phyloP scores from a whole-genome alignment of 2,797 vertebrate species.

The Neostethus bicornis region DNA sequence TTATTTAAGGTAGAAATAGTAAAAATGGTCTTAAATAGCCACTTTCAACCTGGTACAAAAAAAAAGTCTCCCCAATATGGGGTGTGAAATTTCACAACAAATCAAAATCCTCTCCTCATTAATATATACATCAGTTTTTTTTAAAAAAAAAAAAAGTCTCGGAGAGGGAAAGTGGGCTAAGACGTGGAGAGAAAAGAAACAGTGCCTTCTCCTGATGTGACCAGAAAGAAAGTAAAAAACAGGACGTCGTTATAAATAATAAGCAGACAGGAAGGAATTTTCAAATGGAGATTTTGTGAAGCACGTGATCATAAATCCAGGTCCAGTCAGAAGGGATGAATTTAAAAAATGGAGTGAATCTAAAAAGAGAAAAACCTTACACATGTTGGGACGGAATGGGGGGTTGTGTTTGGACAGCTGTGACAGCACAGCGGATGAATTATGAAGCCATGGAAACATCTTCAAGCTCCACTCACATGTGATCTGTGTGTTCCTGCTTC shows the following conservation, averaged over 20 bases:
- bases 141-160: no score
- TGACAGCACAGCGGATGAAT: slow-evolving; percentile 50
- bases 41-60: slow-evolving; percentile 22
- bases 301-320: slow-evolving; percentile 34
- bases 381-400: slow-evolving; percentile 27
- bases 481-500: slow-evolving; percentile 25
- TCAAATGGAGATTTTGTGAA: slow-evolving; percentile 30
- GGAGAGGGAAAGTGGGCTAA: slow-evolving; percentile 55
- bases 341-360: slow-evolving; percentile 20
- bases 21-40: slow-evolving; percentile 65
- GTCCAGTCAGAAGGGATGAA: slow-evolving; percentile 16
- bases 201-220: slow-evolving; percentile 72
- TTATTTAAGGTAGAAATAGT: slow-evolving; percentile 78
- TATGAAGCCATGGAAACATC: slow-evolving; percentile 35
- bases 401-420: slow-evolving; percentile 55
- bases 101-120: slow-evolving; percentile 74
- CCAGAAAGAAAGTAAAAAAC: slow-evolving; percentile 45
- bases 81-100: slow-evolving; percentile 78
- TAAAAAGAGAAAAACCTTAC: slow-evolving; percentile 32
- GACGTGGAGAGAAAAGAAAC: slow-evolving; percentile 36
- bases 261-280: slow-evolving; percentile 21
- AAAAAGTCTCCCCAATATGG: slow-evolving; percentile 84
- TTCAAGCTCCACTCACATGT: slow-evolving; percentile 26
- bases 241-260: slow-evolving; percentile 69
- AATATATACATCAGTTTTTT: slow-evolving; percentile 81